Evolutionary conservation across 2,888 invertebrate species (phyloP).

Genomic region (Aproaerema taeniolella): DNA sequence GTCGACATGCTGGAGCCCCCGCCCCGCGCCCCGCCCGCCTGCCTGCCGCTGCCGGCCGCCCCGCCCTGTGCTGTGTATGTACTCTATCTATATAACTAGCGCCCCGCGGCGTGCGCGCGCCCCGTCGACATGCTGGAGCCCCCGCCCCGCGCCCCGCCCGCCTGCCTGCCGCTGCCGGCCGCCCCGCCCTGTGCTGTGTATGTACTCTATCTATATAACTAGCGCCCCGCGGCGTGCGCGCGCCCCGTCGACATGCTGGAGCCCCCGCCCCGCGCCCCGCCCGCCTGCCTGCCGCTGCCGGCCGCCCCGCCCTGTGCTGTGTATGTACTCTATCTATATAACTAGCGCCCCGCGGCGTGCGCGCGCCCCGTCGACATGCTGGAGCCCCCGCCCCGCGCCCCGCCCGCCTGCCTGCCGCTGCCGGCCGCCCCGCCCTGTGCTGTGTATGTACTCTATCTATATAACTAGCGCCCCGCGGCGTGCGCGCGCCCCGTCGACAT

Average conservation of each 20-base stretch:
- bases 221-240: constrained; percentile 52
- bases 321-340: too few relatives aligned
- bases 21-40: constrained; percentile 82
- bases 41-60: constrained; percentile 77
- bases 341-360: too few relatives aligned
- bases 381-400: constrained; percentile 86
- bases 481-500: constrained; percentile 63
- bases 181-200: constrained; percentile 89
- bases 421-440: constrained; percentile 86
- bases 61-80: constrained; percentile 89
- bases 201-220: too few relatives aligned
- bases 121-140: constrained; percentile 69
- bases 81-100: too few relatives aligned
- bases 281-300: constrained; percentile 64
- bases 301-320: constrained; percentile 88
- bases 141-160: constrained; percentile 84
- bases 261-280: constrained; percentile 86
- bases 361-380: constrained; percentile 60
- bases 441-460: constrained; percentile 85
- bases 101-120: constrained; percentile 54
- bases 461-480: too few relatives aligned
- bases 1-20: constrained; percentile 74
- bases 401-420: constrained; percentile 54
- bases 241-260: constrained; percentile 61
- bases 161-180: constrained; percentile 71